Evolutionary conservation across 2,113 vertebrate genomes (phyloP).

Genomic region (Pipra filicauda): DNA sequence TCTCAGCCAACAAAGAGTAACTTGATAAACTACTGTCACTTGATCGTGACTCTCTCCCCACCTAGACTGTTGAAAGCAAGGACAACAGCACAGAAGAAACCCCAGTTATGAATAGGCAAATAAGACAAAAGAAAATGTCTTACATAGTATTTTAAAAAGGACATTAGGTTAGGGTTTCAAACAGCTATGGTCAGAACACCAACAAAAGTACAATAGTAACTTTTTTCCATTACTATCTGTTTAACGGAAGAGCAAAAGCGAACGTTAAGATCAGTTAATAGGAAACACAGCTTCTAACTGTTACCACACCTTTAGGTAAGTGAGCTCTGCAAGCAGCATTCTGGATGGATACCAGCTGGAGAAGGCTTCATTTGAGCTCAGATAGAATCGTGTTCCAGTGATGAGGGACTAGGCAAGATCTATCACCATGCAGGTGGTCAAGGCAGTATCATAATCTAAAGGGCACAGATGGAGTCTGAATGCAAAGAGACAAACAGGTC

Average conservation of each 20-base stretch:
- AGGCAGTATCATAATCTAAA: neutral
- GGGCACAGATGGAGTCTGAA: neutral
- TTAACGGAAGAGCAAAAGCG: neutral
- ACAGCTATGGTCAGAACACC: neutral
- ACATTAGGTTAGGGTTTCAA: neutral
- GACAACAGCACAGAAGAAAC: neutral
- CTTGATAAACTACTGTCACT: neutral
- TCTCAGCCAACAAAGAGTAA: neutral
- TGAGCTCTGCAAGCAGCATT: neutral
- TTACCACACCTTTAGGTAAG: neutral
- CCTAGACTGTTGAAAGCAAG: neutral
- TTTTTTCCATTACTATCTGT: neutral
- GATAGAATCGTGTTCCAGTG: neutral
- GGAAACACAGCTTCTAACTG: neutral
- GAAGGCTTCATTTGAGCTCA: neutral
- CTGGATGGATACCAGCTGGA: neutral
- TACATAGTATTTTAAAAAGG: neutral
- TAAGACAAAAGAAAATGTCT: neutral
- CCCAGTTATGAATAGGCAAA: neutral
- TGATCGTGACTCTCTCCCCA: neutral
- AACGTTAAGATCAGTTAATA: neutral
- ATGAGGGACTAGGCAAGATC: neutral
- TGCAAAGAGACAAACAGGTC: neutral
- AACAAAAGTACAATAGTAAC: neutral
- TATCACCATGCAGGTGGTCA: neutral